phyloP scores from a whole-genome alignment of 2,113 vertebrate genomes.

The Nesogale talazaci region DNA sequence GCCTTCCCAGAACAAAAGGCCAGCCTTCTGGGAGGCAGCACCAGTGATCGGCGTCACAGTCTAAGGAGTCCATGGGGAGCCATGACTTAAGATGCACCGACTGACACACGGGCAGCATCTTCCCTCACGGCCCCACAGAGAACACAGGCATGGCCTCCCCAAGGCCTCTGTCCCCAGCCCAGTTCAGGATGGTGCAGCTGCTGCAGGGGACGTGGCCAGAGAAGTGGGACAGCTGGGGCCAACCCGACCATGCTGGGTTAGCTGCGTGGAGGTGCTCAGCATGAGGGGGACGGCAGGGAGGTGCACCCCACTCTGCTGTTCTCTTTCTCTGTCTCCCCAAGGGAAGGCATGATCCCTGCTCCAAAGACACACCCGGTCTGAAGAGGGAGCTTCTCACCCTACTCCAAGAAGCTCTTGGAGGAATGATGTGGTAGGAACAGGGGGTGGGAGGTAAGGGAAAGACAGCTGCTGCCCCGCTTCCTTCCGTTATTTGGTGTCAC shows the following conservation, averaged over 20 bases:
- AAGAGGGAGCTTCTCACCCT: neutral
- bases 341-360: neutral
- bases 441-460: neutral
- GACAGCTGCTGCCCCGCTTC: neutral
- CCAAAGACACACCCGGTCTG: neutral
- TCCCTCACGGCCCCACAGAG: neutral
- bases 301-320: too few relatives aligned
- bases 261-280: neutral
- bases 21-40: slow-evolving; percentile 64
- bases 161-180: neutral
- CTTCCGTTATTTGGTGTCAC: neutral
- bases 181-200: neutral
- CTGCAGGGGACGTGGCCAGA: neutral
- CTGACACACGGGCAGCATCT: neutral
- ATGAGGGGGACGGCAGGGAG: neutral
- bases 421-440: neutral
- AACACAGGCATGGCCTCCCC: neutral
- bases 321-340: neutral
- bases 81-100: slow-evolving; percentile 45
- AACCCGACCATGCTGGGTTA: neutral
- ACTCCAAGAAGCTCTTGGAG: neutral
- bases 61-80: slow-evolving; percentile 56
- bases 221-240: neutral
- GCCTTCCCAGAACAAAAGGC: slow-evolving; percentile 67
- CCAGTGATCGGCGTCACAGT: slow-evolving; percentile 50